These are phyloP conservation scores for Vespertilio murinus DNA, from an alignment of 2,797 vertebrate genomes.

Conservation along the genomic window DNA sequence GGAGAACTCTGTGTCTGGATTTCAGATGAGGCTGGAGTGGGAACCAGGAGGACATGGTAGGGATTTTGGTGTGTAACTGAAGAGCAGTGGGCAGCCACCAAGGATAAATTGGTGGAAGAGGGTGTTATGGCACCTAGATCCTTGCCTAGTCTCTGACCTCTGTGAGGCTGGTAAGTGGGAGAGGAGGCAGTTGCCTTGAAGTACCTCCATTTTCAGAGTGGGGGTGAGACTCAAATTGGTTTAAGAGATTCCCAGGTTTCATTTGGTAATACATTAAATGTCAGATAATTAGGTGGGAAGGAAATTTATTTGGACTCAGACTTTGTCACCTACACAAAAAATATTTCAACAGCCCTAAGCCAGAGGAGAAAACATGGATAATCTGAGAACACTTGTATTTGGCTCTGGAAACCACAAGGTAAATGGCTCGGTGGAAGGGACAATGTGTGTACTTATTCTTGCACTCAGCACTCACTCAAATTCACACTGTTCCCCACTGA, in stretches of 20 bases:
- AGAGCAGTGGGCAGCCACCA: rapidly evolving
- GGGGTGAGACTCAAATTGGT: neutral
- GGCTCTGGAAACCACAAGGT: neutral
- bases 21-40: neutral
- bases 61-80: neutral
- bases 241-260: neutral
- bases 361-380: neutral
- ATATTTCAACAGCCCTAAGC: neutral
- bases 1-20: neutral
- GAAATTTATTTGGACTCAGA: slow-evolving; percentile 42
- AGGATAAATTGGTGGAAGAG: neutral
- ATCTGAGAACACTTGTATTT: neutral
- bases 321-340: slow-evolving; percentile 1
- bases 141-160: neutral
- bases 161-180: neutral
- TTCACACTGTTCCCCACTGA: neutral
- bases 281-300: neutral
- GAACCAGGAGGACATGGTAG: neutral
- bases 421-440: neutral
- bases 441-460: neutral
- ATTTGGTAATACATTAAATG: neutral
- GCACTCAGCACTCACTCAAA: neutral
- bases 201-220: neutral
- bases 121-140: neutral
- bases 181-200: too few species aligned